These are phyloP conservation scores for Nylanderia fulva DNA, from an alignment of 1,140 invertebrate genomes.

Conservation along the genomic window DNA sequence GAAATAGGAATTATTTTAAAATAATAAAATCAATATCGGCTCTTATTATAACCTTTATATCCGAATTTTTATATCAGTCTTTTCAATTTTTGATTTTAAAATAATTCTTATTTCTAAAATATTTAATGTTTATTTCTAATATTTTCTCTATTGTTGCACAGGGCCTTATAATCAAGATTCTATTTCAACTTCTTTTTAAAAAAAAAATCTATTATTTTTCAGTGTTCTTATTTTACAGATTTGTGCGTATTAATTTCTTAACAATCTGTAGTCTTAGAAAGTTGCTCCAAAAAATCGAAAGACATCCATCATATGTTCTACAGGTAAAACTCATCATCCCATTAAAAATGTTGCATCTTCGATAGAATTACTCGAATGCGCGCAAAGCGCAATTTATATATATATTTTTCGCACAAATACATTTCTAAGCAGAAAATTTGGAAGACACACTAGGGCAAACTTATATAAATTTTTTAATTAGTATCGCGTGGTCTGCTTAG, in stretches of 20 bases:
- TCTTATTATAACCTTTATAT: too few relatives aligned
- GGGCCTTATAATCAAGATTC: too few relatives aligned
- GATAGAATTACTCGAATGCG: background rate
- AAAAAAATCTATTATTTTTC: background rate
- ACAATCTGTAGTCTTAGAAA: background rate
- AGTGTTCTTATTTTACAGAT: background rate
- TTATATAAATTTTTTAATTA: background rate
- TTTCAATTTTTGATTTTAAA: too few relatives aligned
- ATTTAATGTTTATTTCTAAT: too few relatives aligned
- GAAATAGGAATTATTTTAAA: too few relatives aligned
- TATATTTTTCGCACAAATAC: background rate
- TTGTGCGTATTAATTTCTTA: background rate
- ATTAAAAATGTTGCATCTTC: background rate
- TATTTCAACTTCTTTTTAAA: too few relatives aligned
- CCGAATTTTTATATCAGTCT: too few relatives aligned
- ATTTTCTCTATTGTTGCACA: too few relatives aligned
- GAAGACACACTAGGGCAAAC: background rate
- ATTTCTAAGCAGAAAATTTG: background rate
- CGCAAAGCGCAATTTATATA: too few relatives aligned
- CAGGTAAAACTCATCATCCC: background rate
- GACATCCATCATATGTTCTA: background rate
- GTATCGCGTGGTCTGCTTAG: background rate
- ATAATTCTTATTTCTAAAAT: too few relatives aligned
- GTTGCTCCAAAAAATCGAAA: background rate
- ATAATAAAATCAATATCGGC: too few relatives aligned